Conservation (phyloP, 2,888 invertebrate species). For the Drosophila mercatorum region DNA sequence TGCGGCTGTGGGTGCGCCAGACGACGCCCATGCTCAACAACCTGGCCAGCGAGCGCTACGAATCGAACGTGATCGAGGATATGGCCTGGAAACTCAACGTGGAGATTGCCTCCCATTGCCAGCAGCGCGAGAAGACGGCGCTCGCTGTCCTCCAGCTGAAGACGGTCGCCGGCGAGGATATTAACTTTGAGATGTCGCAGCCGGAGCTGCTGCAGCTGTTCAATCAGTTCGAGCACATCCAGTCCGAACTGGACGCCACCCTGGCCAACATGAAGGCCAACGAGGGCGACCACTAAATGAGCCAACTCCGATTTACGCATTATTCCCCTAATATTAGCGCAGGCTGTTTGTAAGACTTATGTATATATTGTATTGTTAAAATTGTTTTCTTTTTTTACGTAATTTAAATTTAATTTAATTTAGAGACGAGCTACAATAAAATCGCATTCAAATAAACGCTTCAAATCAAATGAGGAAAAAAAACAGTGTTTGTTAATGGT, state of each 20-base stretch:
- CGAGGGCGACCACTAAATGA: conserved; percentile 4
- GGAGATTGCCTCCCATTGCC: conserved; percentile 85
- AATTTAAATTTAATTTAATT: conserved; percentile 1
- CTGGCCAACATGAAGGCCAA: conserved; percentile 57
- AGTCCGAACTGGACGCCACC: conserved; percentile 84
- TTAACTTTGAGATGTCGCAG: conserved; percentile 86
- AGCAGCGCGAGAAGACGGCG: conserved; percentile 85
- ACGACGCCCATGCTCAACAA: conserved; percentile 86
- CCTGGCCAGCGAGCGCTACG: conserved; percentile 83
- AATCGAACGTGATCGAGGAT: conserved; percentile 85
- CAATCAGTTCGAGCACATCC: conserved; percentile 86
- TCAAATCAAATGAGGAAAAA: neutral
- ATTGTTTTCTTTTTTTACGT: conserved; percentile 25
- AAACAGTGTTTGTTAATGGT: neutral
- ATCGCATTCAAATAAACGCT: conserved; percentile 2
- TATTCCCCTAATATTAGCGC: conserved; percentile 19
- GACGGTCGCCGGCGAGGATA: conserved; percentile 83
- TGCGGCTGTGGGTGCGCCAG: conserved; percentile 86
- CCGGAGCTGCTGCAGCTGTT: conserved; percentile 85
- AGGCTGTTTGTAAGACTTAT: conserved; percentile 30
- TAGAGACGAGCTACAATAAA: conserved; percentile 7
- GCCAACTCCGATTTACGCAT: conserved; percentile 5
- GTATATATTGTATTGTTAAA: conserved; percentile 11
- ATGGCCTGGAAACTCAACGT: conserved; percentile 87
- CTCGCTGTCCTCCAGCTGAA: conserved; percentile 85